phyloP scores from a whole-genome alignment of 2,113 vertebrate genomes.

The Tetrao urogallus region DNA sequence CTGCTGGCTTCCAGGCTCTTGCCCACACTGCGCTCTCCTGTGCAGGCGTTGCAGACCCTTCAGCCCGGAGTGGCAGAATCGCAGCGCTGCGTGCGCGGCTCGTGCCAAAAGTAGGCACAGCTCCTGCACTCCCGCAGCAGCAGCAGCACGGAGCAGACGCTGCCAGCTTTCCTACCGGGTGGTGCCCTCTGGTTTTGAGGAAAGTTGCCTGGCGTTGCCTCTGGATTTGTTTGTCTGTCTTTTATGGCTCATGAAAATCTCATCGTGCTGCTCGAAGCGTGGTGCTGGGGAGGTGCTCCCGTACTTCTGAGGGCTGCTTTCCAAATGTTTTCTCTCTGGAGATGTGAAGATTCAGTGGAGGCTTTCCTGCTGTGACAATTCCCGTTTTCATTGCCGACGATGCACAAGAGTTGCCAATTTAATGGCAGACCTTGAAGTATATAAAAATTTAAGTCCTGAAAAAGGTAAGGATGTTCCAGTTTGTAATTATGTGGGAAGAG shows the following conservation, averaged over 20 bases:
- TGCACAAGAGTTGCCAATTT: constrained; percentile 74
- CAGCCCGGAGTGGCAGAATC: constrained; percentile 46
- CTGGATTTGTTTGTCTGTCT: constrained; percentile 29
- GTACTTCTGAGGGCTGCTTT: constrained; percentile 37
- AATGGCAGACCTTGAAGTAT: constrained; percentile 97
- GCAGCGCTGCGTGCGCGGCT: constrained; percentile 46
- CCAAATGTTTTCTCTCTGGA: constrained; percentile 37
- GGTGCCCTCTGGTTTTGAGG: constrained; percentile 19
- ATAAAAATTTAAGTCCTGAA: constrained; percentile 91
- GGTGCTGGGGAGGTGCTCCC: constrained; percentile 20
- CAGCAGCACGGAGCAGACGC: constrained; percentile 70
- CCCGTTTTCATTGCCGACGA: constrained; percentile 67
- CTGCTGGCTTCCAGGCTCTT: constrained; percentile 2
- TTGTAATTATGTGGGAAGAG: not conserved
- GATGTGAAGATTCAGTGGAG: constrained; percentile 42
- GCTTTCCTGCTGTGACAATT: constrained; percentile 64
- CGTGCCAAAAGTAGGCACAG: constrained; percentile 63
- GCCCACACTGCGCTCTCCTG: not conserved
- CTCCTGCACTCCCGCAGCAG: constrained; percentile 65
- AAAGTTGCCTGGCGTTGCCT: constrained; percentile 53
- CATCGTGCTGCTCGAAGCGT: not conserved
- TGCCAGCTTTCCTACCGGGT: constrained; percentile 49
- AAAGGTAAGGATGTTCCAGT: constrained; percentile 84
- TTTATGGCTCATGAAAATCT: not conserved
- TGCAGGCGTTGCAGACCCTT: constrained; percentile 16